phyloP scores from a whole-genome alignment of 2,797 vertebrate genomes.

The Philypnodon macrostomus region DNA sequence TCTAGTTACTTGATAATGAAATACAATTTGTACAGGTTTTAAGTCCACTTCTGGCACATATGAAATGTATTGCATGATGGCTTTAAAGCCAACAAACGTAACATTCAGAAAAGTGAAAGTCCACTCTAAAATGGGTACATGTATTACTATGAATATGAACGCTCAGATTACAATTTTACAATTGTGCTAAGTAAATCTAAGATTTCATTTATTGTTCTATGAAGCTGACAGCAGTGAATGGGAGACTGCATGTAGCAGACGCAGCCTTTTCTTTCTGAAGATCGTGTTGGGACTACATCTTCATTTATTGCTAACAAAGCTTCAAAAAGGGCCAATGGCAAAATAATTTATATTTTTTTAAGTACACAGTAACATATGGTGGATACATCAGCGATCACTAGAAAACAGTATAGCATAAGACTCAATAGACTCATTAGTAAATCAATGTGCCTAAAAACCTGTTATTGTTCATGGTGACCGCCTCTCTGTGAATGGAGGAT shows the following conservation, averaged over 20 bases:
- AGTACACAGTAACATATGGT: conserved; percentile 31
- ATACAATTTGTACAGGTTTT: conserved; percentile 81
- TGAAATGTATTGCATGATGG: conserved; percentile 68
- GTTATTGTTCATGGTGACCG: conserved; percentile 59
- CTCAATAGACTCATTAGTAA: conserved; percentile 35
- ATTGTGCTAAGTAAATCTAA: conserved; percentile 28
- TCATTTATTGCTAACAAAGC: conserved; percentile 31
- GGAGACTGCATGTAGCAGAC: conserved; percentile 18
- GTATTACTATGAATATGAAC: conserved; percentile 52
- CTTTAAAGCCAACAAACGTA: conserved; percentile 54
- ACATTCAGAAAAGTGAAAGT: conserved; percentile 59
- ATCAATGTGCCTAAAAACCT: conserved; percentile 67
- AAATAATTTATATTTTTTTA: conserved; percentile 28
- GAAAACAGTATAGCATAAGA: conserved; percentile 29
- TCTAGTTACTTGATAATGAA: conserved; percentile 82
- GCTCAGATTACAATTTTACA: conserved; percentile 39
- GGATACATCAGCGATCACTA: conserved; percentile 31
- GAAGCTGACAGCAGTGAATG: conserved; percentile 24
- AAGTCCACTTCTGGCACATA: conserved; percentile 82
- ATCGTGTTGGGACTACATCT: conserved; percentile 17
- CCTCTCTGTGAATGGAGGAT: conserved; percentile 60
- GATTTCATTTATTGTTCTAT: conserved; percentile 30
- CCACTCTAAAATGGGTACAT: conserved; percentile 55
- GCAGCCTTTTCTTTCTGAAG: conserved; percentile 16
- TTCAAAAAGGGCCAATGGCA: conserved; percentile 27